Percentiles rank a stretch among this genome's conserved stretches.
phyloP scores from a whole-genome alignment of 2,888 invertebrate species.

The Drosophila prolongata region DNA sequence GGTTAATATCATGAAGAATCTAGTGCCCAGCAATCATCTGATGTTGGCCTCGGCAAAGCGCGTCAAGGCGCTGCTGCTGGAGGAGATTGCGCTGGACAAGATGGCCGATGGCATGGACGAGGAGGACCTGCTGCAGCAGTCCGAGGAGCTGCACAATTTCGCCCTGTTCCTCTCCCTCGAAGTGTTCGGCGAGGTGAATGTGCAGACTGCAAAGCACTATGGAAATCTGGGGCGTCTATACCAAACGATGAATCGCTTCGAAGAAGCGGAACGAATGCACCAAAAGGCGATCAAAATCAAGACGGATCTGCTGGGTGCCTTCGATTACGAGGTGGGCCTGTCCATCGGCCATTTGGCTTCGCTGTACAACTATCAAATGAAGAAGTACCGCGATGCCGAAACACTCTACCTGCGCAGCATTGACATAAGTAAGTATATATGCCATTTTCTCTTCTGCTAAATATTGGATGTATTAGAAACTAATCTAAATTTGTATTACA shows the following conservation, averaged over 20 bases:
- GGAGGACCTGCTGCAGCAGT: constrained; percentile 88
- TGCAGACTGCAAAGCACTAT: constrained; percentile 98
- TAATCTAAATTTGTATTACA: constrained; percentile 72
- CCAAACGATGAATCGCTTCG: constrained; percentile 95
- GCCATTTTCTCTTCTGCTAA: neutral
- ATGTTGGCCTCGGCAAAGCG: constrained; percentile 95
- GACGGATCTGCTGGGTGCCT: constrained; percentile 92
- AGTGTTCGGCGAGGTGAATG: constrained; percentile 96
- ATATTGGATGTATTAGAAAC: constrained; percentile 31
- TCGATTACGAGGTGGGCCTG: constrained; percentile 96
- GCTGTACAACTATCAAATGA: constrained; percentile 97
- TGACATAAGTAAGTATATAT: constrained; percentile 89
- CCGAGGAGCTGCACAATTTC: constrained; percentile 93
- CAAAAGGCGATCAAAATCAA: constrained; percentile 96
- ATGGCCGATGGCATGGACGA: constrained; percentile 85
- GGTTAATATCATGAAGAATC: constrained; percentile 91
- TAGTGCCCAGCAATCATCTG: constrained; percentile 93
- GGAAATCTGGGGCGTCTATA: constrained; percentile 97
- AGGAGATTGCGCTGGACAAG: constrained; percentile 96
- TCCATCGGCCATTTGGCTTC: constrained; percentile 97
- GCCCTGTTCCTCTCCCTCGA: constrained; percentile 92
- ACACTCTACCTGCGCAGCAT: constrained; percentile 94
- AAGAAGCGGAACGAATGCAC: constrained; percentile 96
- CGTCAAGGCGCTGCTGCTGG: constrained; percentile 95
- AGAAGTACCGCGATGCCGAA: constrained; percentile 93